These are phyloP conservation scores for Allygus modestus DNA, from an alignment of 2,888 invertebrate genomes.

Conservation along the genomic window DNA sequence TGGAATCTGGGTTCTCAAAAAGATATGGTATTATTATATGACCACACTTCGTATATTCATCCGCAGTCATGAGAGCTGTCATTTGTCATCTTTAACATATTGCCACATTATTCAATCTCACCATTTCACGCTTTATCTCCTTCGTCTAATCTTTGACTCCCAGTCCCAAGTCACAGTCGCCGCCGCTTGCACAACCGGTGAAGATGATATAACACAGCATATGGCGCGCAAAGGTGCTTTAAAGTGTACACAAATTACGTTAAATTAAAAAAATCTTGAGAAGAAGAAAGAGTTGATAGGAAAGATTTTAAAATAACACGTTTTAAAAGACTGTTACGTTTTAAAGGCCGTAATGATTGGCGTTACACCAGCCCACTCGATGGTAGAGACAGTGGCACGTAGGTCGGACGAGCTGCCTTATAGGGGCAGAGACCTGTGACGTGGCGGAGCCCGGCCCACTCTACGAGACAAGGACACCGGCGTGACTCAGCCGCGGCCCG, in stretches of 20 bases:
- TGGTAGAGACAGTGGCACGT: background rate
- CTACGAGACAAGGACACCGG: background rate
- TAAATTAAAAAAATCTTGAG: background rate
- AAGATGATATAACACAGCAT: background rate
- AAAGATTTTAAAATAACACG: background rate
- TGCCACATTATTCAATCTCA: too few relatives aligned
- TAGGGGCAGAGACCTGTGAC: slow-evolving; percentile 15
- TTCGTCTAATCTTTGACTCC: too few relatives aligned
- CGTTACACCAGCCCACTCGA: background rate
- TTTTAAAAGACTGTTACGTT: background rate
- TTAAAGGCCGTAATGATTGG: background rate
- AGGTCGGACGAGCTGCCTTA: slow-evolving; percentile 16
- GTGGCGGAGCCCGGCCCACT: background rate
- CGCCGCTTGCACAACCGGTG: background rate
- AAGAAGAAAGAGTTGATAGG: background rate
- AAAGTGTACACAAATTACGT: background rate
- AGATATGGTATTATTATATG: too few relatives aligned
- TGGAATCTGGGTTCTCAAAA: too few relatives aligned
- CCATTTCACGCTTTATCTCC: too few relatives aligned
- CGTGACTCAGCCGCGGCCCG: slow-evolving; percentile 24
- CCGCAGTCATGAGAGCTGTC: too few relatives aligned
- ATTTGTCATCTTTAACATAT: too few relatives aligned
- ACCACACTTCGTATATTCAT: too few relatives aligned
- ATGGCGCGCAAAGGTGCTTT: background rate
- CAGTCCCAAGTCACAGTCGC: background rate